Base-by-base conservation (phyloP, 2,113 vertebrate species). In the Prietella phreatophila region DNA sequence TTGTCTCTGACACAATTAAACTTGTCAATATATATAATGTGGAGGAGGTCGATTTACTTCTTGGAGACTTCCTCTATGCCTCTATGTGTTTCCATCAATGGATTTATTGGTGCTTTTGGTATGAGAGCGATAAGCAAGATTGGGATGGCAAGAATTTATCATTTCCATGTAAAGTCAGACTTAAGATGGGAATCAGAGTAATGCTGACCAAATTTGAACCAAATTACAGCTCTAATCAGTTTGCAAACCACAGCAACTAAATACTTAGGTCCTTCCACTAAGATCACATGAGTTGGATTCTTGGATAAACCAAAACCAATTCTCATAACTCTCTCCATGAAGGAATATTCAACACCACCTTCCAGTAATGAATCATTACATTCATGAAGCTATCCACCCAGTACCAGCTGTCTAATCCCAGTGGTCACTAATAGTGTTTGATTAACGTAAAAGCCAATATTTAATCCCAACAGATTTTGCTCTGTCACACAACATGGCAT, bases 381-480 rank as follows among this genome's bases (percentile, higher is more conserved):
- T 65, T 86, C 55, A 27, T 80, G 60, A 58, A 80, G 58, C 58
- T 78, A 36, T 53, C 22, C 39, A 47, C 65, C 75, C 75, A 36
- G 7, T 53, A 42, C 39, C 73, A 63, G 27, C 47, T 50, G 60
- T 80, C 39, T 80, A 81, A 56, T 80, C 85, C 42, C 76, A 39
- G 27, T 79, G 58, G 58, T 78, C 69, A 30, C 55, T 76, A 76
- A 85, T 61, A 60, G 55, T 10, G 17, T 79, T 86, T 85, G 67
- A 85, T 78, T 53, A 50, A 79, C 50, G 42, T 67, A 22, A 85
- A 50, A 65, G 20, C 27, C 20, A 86, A 55, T 67, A 53, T 81
- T 25, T 55, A 86, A 86, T 86, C 76, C 85, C n/a, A 17, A 67
- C 36, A 56, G 60, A 81, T 47, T 76, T 79, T 42, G 79, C 39